These are phyloP conservation scores for Drosophila chauvacae DNA, from an alignment of 1,140 invertebrate species.

Conservation along the genomic window DNA sequence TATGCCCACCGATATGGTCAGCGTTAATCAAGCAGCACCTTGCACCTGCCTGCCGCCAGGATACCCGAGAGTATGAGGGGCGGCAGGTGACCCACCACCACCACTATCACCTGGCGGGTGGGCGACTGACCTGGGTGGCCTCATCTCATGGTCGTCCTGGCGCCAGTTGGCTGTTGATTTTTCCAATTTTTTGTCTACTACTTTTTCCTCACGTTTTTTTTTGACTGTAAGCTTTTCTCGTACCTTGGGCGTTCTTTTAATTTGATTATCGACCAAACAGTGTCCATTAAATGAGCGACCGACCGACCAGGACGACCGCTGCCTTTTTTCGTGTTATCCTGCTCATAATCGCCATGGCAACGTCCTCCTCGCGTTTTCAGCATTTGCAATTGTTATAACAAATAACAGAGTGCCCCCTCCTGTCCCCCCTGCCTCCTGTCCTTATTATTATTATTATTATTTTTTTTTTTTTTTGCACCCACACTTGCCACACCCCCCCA, in stretches of 20 bases:
- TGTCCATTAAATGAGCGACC: constrained; percentile 81
- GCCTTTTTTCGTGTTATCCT: constrained; percentile 58
- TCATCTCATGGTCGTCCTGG: constrained; percentile 47
- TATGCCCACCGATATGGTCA: constrained; percentile 40
- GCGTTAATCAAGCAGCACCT: constrained; percentile 62
- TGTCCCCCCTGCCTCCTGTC: not conserved
- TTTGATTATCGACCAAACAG: constrained; percentile 84
- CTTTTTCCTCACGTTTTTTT: not conserved
- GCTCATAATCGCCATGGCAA: constrained; percentile 69
- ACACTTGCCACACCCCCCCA: constrained; percentile 4
- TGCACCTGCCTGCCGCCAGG: constrained; percentile 45
- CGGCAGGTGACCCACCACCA: not conserved
- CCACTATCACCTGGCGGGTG: not conserved
- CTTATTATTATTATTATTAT: constrained; percentile 3
- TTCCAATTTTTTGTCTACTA: not conserved
- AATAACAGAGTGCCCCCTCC: constrained; percentile 61
- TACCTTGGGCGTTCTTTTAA: constrained; percentile 60
- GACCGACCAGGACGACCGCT: constrained; percentile 50
- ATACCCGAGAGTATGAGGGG: not conserved
- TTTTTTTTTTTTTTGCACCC: constrained; percentile 1
- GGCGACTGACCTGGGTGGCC: constrained; percentile 15
- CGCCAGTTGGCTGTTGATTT: constrained; percentile 30
- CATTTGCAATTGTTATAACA: constrained; percentile 78
- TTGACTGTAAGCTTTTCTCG: constrained; percentile 3
- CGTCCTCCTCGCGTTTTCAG: constrained; percentile 60